These are phyloP conservation scores for Lutraria lutraria DNA, from an alignment of 2,888 invertebrate genomes.

Conservation along the genomic window DNA sequence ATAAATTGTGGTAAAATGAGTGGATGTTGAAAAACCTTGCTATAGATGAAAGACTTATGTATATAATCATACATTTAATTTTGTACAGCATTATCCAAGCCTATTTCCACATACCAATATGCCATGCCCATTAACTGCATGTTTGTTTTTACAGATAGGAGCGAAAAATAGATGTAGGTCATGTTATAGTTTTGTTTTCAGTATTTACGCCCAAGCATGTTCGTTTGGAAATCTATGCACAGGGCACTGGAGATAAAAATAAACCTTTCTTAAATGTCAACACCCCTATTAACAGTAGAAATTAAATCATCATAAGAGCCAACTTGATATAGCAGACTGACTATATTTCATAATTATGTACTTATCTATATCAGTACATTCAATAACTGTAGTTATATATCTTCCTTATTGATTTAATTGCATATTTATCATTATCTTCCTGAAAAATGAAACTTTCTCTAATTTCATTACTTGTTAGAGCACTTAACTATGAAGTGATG, in stretches of 20 bases:
- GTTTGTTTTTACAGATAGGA: constrained; percentile 20
- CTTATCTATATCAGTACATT: neutral
- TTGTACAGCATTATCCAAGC: constrained; percentile 18
- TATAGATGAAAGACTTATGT: constrained; percentile 6
- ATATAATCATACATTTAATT: constrained; percentile 12
- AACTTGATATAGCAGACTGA: neutral
- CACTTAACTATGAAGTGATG: too few relatives aligned
- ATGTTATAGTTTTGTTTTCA: neutral
- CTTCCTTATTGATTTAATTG: neutral
- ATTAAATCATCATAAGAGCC: neutral
- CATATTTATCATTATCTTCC: neutral
- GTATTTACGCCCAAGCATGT: neutral
- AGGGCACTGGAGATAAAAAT: neutral
- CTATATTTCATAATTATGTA: neutral
- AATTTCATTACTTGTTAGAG: neutral
- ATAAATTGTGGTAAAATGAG: neutral
- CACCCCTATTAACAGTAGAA: neutral
- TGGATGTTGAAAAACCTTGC: constrained; percentile 11
- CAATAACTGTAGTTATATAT: neutral
- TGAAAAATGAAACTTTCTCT: neutral
- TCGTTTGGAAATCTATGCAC: neutral
- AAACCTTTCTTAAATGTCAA: neutral
- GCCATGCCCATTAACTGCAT: constrained; percentile 8
- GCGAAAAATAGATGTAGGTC: neutral
- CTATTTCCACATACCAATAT: constrained; percentile 1